phyloP scores from a whole-genome alignment of 35 echinoderm and acorn worm species.

The Heliocidaris tuberculata region DNA sequence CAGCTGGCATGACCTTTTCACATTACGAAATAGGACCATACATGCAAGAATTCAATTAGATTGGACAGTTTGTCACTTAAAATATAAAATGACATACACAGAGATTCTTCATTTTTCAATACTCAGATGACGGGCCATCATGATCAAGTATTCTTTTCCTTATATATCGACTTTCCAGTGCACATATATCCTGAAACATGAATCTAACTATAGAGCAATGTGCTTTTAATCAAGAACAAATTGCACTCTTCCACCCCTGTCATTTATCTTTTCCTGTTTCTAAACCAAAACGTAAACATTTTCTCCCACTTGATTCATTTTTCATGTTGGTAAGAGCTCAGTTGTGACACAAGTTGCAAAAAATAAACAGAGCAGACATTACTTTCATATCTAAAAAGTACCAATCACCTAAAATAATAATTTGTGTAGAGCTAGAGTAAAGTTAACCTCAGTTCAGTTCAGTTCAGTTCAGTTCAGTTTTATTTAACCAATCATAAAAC shows the following conservation, averaged over 20 bases:
- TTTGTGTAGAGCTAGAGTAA: too few relatives aligned
- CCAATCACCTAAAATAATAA: too few relatives aligned
- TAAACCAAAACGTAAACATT: neutral
- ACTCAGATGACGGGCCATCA: neutral
- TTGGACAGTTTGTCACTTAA: neutral
- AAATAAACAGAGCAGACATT: too few relatives aligned
- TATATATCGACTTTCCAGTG: neutral
- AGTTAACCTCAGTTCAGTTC: too few relatives aligned
- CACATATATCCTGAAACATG: neutral
- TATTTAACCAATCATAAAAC: too few relatives aligned
- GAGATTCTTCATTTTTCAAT: neutral
- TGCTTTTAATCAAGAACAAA: neutral
- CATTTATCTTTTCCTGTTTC: neutral
- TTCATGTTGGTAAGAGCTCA: too few relatives aligned
- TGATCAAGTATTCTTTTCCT: neutral
- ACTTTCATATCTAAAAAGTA: too few relatives aligned
- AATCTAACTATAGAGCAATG: neutral
- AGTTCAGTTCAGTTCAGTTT: too few relatives aligned
- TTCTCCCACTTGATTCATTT: too few relatives aligned
- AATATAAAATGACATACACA: neutral
- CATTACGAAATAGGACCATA: neutral
- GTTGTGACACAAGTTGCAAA: too few relatives aligned
- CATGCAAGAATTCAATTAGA: neutral
- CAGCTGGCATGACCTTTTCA: neutral
- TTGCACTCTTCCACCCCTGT: neutral